A percentile compares a stretch with the other conserved stretches of the same genome.
Evolutionary conservation across 1,140 invertebrate genomes (phyloP).

Genomic region (Drosophila tani): DNA sequence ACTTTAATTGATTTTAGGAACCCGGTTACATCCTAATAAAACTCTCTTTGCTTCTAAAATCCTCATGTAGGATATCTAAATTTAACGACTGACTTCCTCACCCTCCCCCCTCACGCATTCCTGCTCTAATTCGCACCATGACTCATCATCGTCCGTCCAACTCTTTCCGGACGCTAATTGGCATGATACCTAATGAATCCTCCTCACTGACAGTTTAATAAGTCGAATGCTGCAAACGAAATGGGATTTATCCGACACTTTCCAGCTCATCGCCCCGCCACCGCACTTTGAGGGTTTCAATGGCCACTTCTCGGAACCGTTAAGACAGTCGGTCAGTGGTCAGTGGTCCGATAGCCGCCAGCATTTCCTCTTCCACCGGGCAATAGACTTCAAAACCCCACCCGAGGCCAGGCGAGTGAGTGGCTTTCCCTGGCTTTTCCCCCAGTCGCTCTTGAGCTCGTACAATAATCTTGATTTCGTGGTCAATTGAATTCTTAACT

Average conservation of each 20-base stretch:
- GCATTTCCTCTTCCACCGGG: slow-evolving; percentile 44
- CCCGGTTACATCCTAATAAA: too few species aligned
- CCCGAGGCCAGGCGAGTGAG: slow-evolving; percentile 19
- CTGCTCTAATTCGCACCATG: background rate
- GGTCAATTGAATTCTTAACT: slow-evolving; percentile 84
- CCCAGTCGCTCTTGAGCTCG: slow-evolving; percentile 32
- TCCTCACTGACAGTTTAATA: slow-evolving; percentile 49
- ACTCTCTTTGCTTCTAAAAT: too few species aligned
- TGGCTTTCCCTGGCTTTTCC: slow-evolving; percentile 28
- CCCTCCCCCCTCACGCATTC: too few species aligned
- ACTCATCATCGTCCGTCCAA: slow-evolving; percentile 34
- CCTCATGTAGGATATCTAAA: too few species aligned
- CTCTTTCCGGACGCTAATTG: slow-evolving; percentile 50
- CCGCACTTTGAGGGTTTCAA: slow-evolving; percentile 36
- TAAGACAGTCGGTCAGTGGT: slow-evolving; percentile 52
- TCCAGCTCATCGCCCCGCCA: slow-evolving; percentile 42
- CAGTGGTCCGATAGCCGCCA: slow-evolving; percentile 38
- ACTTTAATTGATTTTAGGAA: too few species aligned
- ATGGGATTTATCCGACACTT: slow-evolving; percentile 53
- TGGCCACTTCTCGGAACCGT: slow-evolving; percentile 55
- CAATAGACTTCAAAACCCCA: slow-evolving; percentile 55
- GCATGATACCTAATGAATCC: slow-evolving; percentile 25
- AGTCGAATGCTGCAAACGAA: slow-evolving; percentile 38
- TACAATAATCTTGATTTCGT: slow-evolving; percentile 84
- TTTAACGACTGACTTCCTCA: too few species aligned